phyloP scores from a whole-genome alignment of 2,888 invertebrate genomes.

The Cinara cedri region DNA sequence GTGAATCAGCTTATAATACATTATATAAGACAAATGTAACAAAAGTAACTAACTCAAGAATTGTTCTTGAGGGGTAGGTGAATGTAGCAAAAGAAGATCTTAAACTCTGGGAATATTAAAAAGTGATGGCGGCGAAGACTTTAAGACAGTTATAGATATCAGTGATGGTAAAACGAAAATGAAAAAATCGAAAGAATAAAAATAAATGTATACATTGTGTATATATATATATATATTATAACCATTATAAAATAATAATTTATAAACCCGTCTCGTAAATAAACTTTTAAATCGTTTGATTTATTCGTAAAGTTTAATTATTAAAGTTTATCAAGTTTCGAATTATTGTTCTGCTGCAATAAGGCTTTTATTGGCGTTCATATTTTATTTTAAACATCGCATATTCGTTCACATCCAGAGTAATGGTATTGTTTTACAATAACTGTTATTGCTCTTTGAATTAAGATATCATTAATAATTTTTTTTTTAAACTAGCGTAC shows the following conservation, averaged over 20 bases:
- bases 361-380: constrained; percentile 11
- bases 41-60: no score
- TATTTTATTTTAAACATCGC: constrained; percentile 2
- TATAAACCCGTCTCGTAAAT: not conserved
- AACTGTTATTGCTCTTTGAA: not conserved
- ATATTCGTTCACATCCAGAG: not conserved
- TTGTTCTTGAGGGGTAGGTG: no score
- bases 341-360: constrained; percentile 26
- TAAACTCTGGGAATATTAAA: no score
- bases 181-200: not conserved
- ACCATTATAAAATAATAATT: constrained; percentile 11
- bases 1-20: no score
- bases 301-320: constrained; percentile 41
- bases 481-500: not conserved
- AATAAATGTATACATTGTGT: not conserved
- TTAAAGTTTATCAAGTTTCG: constrained; percentile 40
- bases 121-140: no score
- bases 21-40: no score
- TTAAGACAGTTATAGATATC: no score
- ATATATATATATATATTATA: constrained; percentile 16
- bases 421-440: not conserved
- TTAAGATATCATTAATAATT: no score
- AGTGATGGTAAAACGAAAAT: no score
- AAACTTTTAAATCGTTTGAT: constrained; percentile 39
- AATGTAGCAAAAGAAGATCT: no score